Conservation (phyloP, 2,797 vertebrate species). For the Pitangus sulphuratus region DNA sequence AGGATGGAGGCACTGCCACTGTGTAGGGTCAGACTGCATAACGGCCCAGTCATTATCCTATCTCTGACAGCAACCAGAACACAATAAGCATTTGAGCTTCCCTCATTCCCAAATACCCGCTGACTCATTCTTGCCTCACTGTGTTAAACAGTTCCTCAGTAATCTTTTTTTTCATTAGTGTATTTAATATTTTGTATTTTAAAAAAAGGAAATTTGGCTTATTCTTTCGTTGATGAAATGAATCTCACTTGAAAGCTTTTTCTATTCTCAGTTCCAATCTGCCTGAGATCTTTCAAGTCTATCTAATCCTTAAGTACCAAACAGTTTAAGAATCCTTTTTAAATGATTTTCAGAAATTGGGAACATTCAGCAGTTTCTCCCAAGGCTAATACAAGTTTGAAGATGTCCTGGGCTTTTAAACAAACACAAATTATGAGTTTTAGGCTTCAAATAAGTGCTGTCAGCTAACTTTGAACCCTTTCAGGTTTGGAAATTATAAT, state of each 20-base stretch:
- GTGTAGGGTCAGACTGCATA: neutral
- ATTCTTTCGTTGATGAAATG: neutral
- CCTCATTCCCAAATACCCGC: neutral
- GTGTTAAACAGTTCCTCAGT: neutral
- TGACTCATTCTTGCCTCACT: neutral
- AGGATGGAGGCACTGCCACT: neutral
- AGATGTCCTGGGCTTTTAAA: neutral
- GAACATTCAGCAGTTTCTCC: neutral
- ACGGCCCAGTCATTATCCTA: neutral
- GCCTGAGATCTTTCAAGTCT: neutral
- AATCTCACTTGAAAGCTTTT: neutral
- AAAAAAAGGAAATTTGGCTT: neutral
- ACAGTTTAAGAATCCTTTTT: neutral
- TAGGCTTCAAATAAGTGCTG: neutral
- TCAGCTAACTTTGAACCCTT: neutral
- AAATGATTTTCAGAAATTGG: neutral
- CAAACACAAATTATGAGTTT: neutral
- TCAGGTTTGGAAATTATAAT: neutral
- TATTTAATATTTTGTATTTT: neutral
- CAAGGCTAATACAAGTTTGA: neutral
- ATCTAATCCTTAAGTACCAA: conserved; percentile 10
- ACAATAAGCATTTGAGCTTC: neutral
- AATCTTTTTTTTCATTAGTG: neutral
- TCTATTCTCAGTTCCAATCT: neutral
- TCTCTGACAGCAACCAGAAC: neutral